A percentile compares a stretch with the other conserved stretches of the same genome.
These are phyloP conservation scores for Hypanus sabinus DNA, from an alignment of 2,113 vertebrate genomes.

Conservation along the genomic window DNA sequence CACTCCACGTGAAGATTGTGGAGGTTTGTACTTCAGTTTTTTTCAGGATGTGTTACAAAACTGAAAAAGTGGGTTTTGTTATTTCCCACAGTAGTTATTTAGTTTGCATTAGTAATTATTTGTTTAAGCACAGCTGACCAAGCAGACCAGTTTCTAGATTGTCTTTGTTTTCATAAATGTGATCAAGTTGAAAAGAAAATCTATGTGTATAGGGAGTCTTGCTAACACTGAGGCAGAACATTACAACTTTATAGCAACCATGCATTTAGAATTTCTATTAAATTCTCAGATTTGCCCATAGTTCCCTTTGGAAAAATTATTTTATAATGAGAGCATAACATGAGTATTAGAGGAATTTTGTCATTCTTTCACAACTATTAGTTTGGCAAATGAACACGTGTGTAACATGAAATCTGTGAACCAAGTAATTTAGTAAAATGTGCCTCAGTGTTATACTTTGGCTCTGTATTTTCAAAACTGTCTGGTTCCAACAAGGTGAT, in stretches of 20 bases:
- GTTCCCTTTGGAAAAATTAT: not conserved
- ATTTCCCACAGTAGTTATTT: conserved; percentile 71
- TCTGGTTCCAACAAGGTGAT: not conserved
- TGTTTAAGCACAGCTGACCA: conserved; percentile 80
- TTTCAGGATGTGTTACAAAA: conserved; percentile 48
- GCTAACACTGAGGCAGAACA: conserved; percentile 79
- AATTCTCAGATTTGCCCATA: not conserved
- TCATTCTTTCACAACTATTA: conserved; percentile 4
- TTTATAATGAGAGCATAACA: not conserved
- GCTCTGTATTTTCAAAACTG: not conserved
- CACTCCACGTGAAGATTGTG: conserved; percentile 3
- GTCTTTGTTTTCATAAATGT: conserved; percentile 85
- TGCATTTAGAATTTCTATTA: not conserved
- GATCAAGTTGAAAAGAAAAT: conserved; percentile 81
- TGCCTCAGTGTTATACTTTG: not conserved
- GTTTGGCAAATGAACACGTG: not conserved
- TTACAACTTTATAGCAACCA: conserved; percentile 41
- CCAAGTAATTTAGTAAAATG: conserved; percentile 30
- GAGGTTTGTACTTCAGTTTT: not conserved
- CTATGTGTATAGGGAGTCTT: conserved; percentile 74
- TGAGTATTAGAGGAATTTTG: too few relatives aligned
- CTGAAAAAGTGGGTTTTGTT: conserved; percentile 66
- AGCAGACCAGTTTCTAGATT: conserved; percentile 79
- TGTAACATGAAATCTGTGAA: conserved; percentile 9
- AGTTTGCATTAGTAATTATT: conserved; percentile 69